phyloP scores from a whole-genome alignment of 2,113 vertebrate genomes.

The Lasiurus borealis region DNA sequence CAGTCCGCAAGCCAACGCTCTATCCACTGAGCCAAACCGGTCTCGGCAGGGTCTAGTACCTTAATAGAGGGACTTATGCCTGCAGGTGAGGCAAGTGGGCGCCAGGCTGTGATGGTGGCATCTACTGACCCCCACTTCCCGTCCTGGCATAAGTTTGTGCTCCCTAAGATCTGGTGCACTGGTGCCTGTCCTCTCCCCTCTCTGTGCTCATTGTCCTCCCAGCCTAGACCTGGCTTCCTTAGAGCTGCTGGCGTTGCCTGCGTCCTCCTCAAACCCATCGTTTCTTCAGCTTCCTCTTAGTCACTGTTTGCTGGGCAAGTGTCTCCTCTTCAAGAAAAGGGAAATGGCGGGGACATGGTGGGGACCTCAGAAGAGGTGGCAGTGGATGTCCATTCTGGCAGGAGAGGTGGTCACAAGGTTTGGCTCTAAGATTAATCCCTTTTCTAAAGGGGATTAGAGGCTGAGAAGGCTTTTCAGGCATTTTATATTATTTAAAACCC shows the following conservation, averaged over 20 bases:
- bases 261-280: neutral
- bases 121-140: neutral
- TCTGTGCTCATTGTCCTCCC: neutral
- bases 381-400: neutral
- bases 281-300: neutral
- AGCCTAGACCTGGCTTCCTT: neutral
- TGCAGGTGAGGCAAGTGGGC: neutral
- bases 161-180: too few species aligned
- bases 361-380: neutral
- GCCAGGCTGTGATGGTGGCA: too few species aligned
- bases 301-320: neutral
- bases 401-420: constrained; percentile 63
- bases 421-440: constrained; percentile 58
- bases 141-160: fast-evolving
- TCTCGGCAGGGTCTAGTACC: too few species aligned
- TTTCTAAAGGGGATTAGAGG: constrained; percentile 38
- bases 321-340: neutral
- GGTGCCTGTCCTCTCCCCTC: neutral
- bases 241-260: neutral
- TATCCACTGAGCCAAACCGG: too few species aligned
- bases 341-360: neutral
- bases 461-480: neutral
- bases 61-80: neutral
- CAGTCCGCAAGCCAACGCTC: too few species aligned
- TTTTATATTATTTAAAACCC: constrained; percentile 62